A percentile compares a stretch with the other conserved stretches of the same genome.
Conservation (phyloP, 2,888 invertebrate genomes). For the Tetragonisca angustula region DNA sequence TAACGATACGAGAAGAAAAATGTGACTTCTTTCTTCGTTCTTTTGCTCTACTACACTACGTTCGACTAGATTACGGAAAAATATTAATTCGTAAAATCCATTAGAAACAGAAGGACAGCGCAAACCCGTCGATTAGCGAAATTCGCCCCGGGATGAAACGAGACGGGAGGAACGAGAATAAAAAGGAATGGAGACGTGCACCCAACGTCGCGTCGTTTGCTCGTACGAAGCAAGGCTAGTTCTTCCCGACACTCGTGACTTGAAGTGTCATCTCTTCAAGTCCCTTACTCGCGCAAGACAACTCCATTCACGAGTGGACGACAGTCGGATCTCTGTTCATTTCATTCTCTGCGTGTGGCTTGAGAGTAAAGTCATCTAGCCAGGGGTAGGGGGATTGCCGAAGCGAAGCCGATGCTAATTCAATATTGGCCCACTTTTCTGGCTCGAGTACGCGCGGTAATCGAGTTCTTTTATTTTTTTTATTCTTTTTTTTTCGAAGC, state of each 20-base stretch:
- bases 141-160: too few relatives aligned
- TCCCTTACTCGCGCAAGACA: conserved; percentile 28
- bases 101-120: neutral
- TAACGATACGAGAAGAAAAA: too few relatives aligned
- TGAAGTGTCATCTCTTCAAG: conserved; percentile 29
- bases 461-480: conserved; percentile 47
- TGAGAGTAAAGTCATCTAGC: conserved; percentile 27
- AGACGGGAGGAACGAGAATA: neutral
- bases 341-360: conserved; percentile 29
- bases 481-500: too few relatives aligned
- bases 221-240: conserved; percentile 21
- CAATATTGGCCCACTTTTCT: conserved; percentile 59
- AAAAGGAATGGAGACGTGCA: neutral
- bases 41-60: too few relatives aligned
- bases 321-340: conserved; percentile 41
- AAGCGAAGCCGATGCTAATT: conserved; percentile 44
- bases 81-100: neutral
- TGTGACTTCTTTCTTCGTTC: too few relatives aligned
- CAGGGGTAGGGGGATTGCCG: neutral
- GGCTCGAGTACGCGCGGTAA: conserved; percentile 53
- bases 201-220: conserved; percentile 23
- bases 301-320: conserved; percentile 54
- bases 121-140: too few relatives aligned
- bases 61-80: neutral
- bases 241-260: conserved; percentile 32